Conservation (phyloP, 1,140 invertebrate species). For the Bathynomus jamesi region DNA sequence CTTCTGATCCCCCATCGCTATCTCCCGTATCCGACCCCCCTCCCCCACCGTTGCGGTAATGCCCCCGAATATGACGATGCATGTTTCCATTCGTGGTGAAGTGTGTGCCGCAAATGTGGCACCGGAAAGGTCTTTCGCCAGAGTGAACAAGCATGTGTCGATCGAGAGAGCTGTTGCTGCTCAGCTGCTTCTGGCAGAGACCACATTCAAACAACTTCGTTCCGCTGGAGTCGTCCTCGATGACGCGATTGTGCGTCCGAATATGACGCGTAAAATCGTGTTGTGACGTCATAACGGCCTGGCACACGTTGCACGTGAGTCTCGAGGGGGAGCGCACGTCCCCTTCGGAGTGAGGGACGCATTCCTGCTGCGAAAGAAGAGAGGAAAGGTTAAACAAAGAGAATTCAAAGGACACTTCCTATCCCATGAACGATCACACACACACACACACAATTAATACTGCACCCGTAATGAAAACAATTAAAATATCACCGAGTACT, state of each 20-base stretch:
- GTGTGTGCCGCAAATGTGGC: slow-evolving; percentile 65
- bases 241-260: slow-evolving; percentile 55
- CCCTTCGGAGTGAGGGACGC: background rate
- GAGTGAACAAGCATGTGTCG: slow-evolving; percentile 66
- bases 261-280: slow-evolving; percentile 63
- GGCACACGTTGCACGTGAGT: slow-evolving; percentile 55
- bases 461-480: too few species aligned
- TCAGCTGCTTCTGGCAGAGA: slow-evolving; percentile 52
- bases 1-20: slow-evolving; percentile 38
- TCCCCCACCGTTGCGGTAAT: slow-evolving; percentile 43
- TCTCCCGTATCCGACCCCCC: slow-evolving; percentile 42
- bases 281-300: slow-evolving; percentile 50
- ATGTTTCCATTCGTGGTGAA: slow-evolving; percentile 85
- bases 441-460: too few species aligned
- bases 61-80: slow-evolving; percentile 72
- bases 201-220: slow-evolving; percentile 45
- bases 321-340: background rate
- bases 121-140: slow-evolving; percentile 66
- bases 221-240: slow-evolving; percentile 35
- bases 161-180: slow-evolving; percentile 67
- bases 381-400: background rate
- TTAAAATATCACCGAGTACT: too few species aligned
- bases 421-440: too few species aligned
- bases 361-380: background rate
- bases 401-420: background rate